Percentiles rank a stretch among this genome's conserved stretches.
Conservation (phyloP, 2,888 invertebrate genomes). For the Dynastes grantii region DNA sequence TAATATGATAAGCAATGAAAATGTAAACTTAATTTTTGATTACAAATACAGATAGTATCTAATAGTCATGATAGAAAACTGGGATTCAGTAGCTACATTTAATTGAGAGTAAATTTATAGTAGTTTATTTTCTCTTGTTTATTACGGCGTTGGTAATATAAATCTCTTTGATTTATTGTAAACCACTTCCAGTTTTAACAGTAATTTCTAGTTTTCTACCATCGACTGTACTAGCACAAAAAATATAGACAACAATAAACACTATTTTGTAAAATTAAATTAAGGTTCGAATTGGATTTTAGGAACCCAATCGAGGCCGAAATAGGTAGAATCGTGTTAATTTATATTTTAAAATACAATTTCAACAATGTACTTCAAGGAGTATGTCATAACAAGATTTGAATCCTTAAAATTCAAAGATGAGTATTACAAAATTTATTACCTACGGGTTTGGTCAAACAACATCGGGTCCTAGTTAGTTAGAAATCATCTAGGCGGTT, state of each 20-base stretch:
- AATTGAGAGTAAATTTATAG: not conserved
- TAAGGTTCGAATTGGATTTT: not conserved
- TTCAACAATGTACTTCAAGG: no score
- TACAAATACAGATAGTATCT: constrained; percentile 1
- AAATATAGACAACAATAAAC: not conserved
- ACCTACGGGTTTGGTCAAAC: no score
- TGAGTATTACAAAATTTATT: no score
- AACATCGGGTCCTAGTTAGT: no score
- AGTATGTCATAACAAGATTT: no score
- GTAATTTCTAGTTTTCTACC: not conserved
- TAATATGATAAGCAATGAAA: not conserved
- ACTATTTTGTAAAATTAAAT: not conserved
- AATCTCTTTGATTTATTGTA: no score
- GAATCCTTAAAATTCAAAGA: no score
- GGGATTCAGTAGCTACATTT: not conserved
- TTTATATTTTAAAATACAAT: no score
- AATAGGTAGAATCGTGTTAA: no score
- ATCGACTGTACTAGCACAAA: not conserved
- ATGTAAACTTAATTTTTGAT: constrained; percentile 3
- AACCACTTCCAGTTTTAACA: no score
- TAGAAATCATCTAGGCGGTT: no score
- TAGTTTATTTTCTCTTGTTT: not conserved
- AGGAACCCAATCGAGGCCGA: not conserved
- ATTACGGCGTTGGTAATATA: no score
- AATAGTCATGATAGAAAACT: not conserved